Conservation (phyloP, 1,140 invertebrate genomes). For the Penaeus chinensis region DNA sequence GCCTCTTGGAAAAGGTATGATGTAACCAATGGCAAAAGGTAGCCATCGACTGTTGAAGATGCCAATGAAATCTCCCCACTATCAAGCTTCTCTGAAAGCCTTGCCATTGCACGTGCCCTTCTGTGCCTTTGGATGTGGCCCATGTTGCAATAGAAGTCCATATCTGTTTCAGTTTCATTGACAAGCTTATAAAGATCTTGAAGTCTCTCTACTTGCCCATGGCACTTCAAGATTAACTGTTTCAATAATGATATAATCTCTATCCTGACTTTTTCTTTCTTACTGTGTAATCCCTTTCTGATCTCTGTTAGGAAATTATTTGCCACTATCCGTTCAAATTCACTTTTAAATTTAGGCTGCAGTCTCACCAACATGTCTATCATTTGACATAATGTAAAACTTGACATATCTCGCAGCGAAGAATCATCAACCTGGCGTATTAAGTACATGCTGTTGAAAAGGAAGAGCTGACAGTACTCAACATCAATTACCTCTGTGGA, state of each 20-base stretch:
- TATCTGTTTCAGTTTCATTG: constrained; percentile 82
- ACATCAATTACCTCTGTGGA: constrained; percentile 45
- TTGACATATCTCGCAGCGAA: constrained; percentile 83
- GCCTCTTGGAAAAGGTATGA: constrained; percentile 83
- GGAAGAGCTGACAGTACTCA: constrained; percentile 43
- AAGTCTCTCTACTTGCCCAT: constrained; percentile 74
- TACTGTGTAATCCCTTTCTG: constrained; percentile 76
- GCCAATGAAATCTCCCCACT: constrained; percentile 74
- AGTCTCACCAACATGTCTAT: constrained; percentile 72
- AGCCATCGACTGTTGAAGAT: constrained; percentile 80
- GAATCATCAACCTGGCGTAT: constrained; percentile 78
- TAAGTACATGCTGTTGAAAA: constrained; percentile 46
- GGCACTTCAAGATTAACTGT: constrained; percentile 70
- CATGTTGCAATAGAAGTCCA: constrained; percentile 95
- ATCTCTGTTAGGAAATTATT: constrained; percentile 79
- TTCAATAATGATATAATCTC: constrained; percentile 84
- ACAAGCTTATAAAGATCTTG: constrained; percentile 80
- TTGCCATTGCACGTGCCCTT: constrained; percentile 72
- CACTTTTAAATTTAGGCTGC: constrained; percentile 57
- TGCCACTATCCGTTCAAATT: constrained; percentile 77
- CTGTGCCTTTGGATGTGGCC: constrained; percentile 87
- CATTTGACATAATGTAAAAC: constrained; percentile 77
- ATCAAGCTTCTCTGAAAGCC: constrained; percentile 67
- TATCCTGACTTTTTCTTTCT: constrained; percentile 76
- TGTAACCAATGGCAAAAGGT: constrained; percentile 85